Conservation (phyloP, 1,140 invertebrate species). For the Panonychus citri region DNA sequence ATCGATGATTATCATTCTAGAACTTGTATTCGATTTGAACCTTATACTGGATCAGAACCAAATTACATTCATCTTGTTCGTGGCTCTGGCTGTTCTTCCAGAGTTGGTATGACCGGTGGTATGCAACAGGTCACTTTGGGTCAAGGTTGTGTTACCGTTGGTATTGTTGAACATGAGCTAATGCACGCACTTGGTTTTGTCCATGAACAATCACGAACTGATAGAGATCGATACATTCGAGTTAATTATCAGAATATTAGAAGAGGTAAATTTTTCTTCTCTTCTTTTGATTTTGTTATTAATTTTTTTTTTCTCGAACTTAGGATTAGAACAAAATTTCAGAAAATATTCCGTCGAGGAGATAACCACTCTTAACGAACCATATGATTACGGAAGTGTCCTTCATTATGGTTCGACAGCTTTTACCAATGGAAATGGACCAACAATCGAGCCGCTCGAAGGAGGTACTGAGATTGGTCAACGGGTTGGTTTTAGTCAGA, state of each 20-base stretch:
- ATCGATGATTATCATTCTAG: slow-evolving; percentile 4
- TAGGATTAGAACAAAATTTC: slow-evolving; percentile 12
- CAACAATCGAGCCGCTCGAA: slow-evolving; percentile 27
- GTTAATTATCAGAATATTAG: slow-evolving; percentile 39
- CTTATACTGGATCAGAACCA: background rate
- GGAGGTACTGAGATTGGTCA: slow-evolving; percentile 23
- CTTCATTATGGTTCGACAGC: slow-evolving; percentile 11
- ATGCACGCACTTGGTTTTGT: slow-evolving; percentile 49
- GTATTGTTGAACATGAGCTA: slow-evolving; percentile 37
- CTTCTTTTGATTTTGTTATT: background rate
- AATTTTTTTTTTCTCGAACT: background rate
- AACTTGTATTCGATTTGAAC: slow-evolving; percentile 9
- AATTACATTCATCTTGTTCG: slow-evolving; percentile 4
- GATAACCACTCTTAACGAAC: slow-evolving; percentile 1
- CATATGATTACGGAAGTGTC: slow-evolving; percentile 10
- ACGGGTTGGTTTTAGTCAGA: slow-evolving; percentile 22
- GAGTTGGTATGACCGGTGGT: slow-evolving; percentile 6
- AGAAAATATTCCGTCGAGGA: slow-evolving; percentile 9
- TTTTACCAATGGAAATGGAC: slow-evolving; percentile 24
- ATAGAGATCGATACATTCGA: slow-evolving; percentile 36
- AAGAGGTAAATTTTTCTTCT: slow-evolving; percentile 3
- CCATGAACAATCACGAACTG: slow-evolving; percentile 37
- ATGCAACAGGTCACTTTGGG: slow-evolving; percentile 4
- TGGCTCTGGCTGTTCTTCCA: slow-evolving; percentile 9
- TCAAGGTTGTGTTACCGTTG: background rate